phyloP scores from a whole-genome alignment of 2,888 invertebrate genomes.

The Hermaeophaga mercurialis region DNA sequence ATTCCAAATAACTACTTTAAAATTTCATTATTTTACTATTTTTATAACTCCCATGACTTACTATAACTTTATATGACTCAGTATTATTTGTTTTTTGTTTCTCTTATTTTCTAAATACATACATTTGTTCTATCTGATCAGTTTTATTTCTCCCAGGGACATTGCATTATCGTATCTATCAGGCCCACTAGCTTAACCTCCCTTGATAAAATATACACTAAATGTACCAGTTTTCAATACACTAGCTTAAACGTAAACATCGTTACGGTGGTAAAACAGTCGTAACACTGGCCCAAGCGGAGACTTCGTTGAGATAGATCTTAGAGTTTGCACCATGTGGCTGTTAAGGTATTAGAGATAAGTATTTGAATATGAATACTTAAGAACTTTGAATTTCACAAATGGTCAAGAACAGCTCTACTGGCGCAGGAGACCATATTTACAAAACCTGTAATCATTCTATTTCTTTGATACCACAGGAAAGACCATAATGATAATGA shows the following conservation, averaged over 20 bases:
- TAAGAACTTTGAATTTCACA: too few relatives aligned
- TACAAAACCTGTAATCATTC: too few relatives aligned
- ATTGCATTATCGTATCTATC: neutral
- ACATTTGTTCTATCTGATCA: neutral
- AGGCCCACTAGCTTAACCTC: too few relatives aligned
- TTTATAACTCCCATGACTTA: neutral
- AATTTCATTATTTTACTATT: neutral
- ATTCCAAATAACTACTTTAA: neutral
- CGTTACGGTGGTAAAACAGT: slow-evolving; percentile 18
- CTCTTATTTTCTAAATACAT: neutral
- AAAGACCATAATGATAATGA: too few relatives aligned
- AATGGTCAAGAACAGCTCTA: too few relatives aligned
- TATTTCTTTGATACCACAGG: too few relatives aligned
- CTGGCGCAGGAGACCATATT: too few relatives aligned
- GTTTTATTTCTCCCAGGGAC: neutral
- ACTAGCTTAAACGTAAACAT: too few relatives aligned
- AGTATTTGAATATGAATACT: too few relatives aligned
- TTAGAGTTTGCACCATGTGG: neutral
- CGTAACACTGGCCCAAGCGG: slow-evolving; percentile 39
- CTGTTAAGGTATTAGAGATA: too few relatives aligned
- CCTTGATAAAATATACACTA: too few relatives aligned
- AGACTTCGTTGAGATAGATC: neutral
- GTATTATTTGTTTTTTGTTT: neutral
- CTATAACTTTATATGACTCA: neutral
- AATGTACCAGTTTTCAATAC: too few relatives aligned